phyloP scores from a whole-genome alignment of 2,888 invertebrate genomes.

The Ochlodes sylvanus region DNA sequence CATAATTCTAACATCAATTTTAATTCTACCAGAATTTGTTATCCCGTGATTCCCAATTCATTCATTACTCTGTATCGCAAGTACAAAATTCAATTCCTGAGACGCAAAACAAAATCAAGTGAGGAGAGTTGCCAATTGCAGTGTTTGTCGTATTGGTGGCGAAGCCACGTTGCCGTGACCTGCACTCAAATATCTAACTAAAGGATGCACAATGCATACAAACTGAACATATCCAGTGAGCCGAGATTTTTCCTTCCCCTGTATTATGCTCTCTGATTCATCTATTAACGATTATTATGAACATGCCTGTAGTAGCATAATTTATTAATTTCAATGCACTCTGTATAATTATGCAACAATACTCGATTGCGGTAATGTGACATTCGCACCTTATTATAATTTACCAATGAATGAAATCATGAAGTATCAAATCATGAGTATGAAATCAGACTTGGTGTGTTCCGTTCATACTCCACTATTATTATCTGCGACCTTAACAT shows the following conservation, averaged over 20 bases:
- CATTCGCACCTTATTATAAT: too few species aligned
- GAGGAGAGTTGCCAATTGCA: slow-evolving; percentile 64
- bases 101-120: slow-evolving; percentile 64
- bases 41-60: not conserved
- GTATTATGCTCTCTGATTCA: slow-evolving; percentile 56
- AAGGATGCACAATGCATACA: slow-evolving; percentile 72
- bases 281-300: not conserved
- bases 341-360: too few species aligned
- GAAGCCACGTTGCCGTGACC: slow-evolving; percentile 59
- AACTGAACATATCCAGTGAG: slow-evolving; percentile 63
- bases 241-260: slow-evolving; percentile 67
- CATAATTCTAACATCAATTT: too few species aligned
- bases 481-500: too few species aligned
- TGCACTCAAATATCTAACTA: slow-evolving; percentile 62
- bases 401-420: too few species aligned
- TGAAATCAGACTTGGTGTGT: too few species aligned
- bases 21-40: too few species aligned
- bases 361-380: too few species aligned
- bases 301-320: not conserved
- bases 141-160: slow-evolving; percentile 72
- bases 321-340: too few species aligned
- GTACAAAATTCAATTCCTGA: slow-evolving; percentile 53
- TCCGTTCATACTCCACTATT: too few species aligned
- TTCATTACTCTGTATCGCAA: slow-evolving; percentile 29
- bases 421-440: too few species aligned